Evolutionary conservation across 2,797 vertebrate species (phyloP).

Genomic region (Neoniphon sammara): DNA sequence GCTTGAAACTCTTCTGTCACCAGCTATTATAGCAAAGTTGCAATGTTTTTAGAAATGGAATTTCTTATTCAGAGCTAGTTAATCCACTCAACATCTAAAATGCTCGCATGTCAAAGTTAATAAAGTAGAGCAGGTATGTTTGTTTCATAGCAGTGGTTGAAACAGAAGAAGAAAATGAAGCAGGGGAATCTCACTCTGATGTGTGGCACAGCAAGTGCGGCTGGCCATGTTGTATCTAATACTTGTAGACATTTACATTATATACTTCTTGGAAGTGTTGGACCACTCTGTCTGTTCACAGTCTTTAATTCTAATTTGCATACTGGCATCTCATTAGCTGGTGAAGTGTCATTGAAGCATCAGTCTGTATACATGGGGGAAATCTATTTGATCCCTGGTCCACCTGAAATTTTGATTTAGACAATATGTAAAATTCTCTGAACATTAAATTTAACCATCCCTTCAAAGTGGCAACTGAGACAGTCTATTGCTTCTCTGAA

Average conservation of each 20-base stretch:
- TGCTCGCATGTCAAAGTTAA: no score
- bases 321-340: constrained; percentile 65
- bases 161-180: neutral
- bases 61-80: no score
- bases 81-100: no score
- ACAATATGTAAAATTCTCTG: neutral
- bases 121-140: no score
- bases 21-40: neutral
- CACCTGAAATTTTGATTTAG: neutral
- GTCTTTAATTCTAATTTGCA: constrained; percentile 60
- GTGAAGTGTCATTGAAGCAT: constrained; percentile 48
- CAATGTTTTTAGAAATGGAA: no score
- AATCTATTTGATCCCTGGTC: constrained; percentile 26
- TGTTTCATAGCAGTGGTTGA: no score
- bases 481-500: neutral
- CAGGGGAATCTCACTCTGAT: constrained; percentile 8
- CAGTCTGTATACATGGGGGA: constrained; percentile 19
- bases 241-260: constrained; percentile 26
- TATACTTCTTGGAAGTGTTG: constrained; percentile 12
- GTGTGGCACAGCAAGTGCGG: no score
- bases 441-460: neutral
- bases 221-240: constrained; percentile 12
- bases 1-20: constrained; percentile 2
- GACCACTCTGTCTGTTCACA: constrained; percentile 45
- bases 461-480: no score